Conservation (phyloP, 2,888 invertebrate genomes). For the Torymus aiolomorphi region DNA sequence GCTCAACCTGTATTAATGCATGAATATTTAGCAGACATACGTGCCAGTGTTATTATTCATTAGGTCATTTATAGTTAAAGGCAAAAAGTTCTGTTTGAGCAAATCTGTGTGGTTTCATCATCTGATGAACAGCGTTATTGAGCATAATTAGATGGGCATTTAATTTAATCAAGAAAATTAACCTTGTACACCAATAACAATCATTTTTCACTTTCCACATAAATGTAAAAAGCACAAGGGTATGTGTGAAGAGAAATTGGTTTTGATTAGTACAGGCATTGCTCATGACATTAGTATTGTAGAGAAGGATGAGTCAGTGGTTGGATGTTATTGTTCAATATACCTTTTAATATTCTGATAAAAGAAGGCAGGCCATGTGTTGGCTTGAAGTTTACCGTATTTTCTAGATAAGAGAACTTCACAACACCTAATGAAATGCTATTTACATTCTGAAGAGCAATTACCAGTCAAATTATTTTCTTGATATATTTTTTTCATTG, state of each 20-base stretch:
- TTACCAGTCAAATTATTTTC: background rate
- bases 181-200: background rate
- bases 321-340: conserved; percentile 36
- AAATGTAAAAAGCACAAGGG: conserved; percentile 3
- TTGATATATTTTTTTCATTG: background rate
- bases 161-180: too few species aligned
- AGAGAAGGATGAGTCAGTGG: conserved; percentile 49
- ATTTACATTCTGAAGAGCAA: background rate
- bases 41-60: too few species aligned
- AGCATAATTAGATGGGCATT: background rate
- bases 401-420: background rate
- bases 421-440: background rate
- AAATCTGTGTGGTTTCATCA: too few species aligned
- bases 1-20: too few species aligned
- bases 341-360: conserved; percentile 48
- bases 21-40: too few species aligned
- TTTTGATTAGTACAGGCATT: conserved; percentile 45
- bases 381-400: background rate
- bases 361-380: conserved; percentile 18
- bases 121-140: background rate
- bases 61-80: too few species aligned
- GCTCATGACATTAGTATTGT: conserved; percentile 39
- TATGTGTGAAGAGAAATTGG: conserved; percentile 32
- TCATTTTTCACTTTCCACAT: conserved; percentile 1
- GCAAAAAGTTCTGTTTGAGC: too few species aligned